A percentile compares a stretch with the other conserved stretches of the same genome.
Conservation (phyloP, 2,797 vertebrate genomes). For the Arrhamphus sclerolepis region DNA sequence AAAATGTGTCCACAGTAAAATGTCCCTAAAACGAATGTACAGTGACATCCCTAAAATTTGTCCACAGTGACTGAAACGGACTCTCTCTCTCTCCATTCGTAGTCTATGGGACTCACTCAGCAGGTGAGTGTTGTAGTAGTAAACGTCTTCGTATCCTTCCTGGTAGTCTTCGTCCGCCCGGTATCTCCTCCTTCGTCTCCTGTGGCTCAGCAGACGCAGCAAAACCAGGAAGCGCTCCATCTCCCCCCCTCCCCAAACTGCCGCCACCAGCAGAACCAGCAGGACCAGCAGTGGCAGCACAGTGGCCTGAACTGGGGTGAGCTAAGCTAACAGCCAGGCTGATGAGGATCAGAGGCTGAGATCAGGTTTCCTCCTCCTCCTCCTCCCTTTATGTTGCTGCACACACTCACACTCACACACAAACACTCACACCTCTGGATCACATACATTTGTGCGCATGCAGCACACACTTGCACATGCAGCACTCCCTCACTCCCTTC, state of each 20-base stretch:
- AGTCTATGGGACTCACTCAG: conserved; percentile 80
- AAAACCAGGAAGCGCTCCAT: conserved; percentile 96
- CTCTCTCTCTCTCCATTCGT: conserved; percentile 7
- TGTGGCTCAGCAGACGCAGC: conserved; percentile 91
- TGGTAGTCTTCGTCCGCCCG: conserved; percentile 97
- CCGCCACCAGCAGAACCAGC: too few relatives aligned
- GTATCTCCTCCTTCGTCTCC: conserved; percentile 96
- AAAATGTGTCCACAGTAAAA: too few relatives aligned
- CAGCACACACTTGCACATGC: too few relatives aligned
- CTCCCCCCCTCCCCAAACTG: conserved; percentile 1
- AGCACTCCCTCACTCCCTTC: conserved; percentile 29
- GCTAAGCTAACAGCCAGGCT: conserved; percentile 42
- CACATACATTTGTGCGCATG: conserved; percentile 21
- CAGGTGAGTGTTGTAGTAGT: conserved; percentile 92
- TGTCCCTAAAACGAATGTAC: too few relatives aligned
- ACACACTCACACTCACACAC: conserved; percentile 22
- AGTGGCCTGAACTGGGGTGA: conserved; percentile 25
- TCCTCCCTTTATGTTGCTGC: conserved; percentile 22
- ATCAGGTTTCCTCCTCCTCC: conserved; percentile 62
- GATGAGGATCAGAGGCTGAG: conserved; percentile 32
- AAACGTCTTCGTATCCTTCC: conserved; percentile 98
- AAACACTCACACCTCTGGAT: conserved; percentile 44
- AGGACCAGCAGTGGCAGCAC: neutral
- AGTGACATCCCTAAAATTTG: too few relatives aligned
- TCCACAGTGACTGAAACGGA: too few relatives aligned